Conservation (phyloP, 2,888 invertebrate genomes). For the Byasa hedistus region DNA sequence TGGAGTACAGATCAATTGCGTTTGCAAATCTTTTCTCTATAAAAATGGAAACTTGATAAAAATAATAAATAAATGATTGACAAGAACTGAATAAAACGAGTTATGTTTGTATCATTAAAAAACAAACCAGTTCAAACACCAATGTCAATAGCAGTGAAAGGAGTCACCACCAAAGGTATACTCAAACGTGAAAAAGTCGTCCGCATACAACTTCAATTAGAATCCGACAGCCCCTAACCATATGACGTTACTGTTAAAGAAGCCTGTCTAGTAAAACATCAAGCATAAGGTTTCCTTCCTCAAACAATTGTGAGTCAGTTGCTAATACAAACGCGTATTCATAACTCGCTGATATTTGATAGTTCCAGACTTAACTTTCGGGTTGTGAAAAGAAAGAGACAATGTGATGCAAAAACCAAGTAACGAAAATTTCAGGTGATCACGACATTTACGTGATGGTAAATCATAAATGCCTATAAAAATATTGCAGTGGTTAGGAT, state of each 20-base stretch:
- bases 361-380: too few relatives aligned
- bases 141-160: conserved; percentile 16
- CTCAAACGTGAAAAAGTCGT: conserved; percentile 4
- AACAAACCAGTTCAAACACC: neutral
- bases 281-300: conserved; percentile 31
- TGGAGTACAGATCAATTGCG: too few relatives aligned
- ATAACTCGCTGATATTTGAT: too few relatives aligned
- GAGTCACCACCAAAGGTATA: neutral
- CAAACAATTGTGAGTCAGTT: conserved; percentile 28
- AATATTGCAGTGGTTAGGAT: too few relatives aligned
- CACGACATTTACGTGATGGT: too few relatives aligned
- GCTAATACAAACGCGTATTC: conserved; percentile 9
- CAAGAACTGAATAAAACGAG: neutral
- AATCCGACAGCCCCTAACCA: conserved; percentile 16
- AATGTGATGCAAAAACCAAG: too few relatives aligned
- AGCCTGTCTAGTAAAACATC: conserved; percentile 27
- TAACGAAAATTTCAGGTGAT: too few relatives aligned
- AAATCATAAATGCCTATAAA: too few relatives aligned
- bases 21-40: too few relatives aligned
- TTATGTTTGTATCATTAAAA: neutral
- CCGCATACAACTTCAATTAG: too few relatives aligned
- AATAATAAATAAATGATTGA: neutral
- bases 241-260: conserved; percentile 34
- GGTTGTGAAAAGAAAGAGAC: neutral
- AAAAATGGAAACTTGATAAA: neutral